A percentile compares a stretch with the other conserved stretches of the same genome.
Evolutionary conservation across 1,140 invertebrate species (phyloP).

Genomic region (Ips nitidus): DNA sequence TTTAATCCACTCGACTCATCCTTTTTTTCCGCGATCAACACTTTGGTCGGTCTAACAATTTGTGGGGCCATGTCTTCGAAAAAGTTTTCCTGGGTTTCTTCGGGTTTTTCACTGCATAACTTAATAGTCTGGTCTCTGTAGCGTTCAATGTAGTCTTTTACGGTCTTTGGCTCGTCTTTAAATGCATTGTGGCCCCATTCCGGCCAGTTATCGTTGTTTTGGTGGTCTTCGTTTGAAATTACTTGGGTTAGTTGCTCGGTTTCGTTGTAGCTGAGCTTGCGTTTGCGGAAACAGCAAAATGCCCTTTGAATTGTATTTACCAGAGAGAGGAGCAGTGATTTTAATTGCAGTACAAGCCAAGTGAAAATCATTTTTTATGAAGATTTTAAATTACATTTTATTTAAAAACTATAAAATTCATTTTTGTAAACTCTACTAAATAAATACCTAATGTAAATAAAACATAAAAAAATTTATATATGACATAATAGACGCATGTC

Average conservation of each 20-base stretch:
- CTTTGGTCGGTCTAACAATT: constrained; percentile 57
- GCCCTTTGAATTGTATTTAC: constrained; percentile 56
- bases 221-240: constrained; percentile 50
- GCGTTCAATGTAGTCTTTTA: constrained; percentile 60
- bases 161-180: constrained; percentile 51
- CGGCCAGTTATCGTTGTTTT: constrained; percentile 50
- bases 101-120: constrained; percentile 27
- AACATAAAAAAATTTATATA: too few relatives aligned
- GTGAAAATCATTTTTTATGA: constrained; percentile 37
- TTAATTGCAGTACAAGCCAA: constrained; percentile 48
- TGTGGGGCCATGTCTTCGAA: constrained; percentile 61
- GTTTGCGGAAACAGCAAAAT: constrained; percentile 58
- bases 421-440: too few relatives aligned
- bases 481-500: too few relatives aligned
- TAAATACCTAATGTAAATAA: too few relatives aligned
- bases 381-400: too few relatives aligned
- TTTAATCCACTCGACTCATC: constrained; percentile 38
- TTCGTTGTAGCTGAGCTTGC: constrained; percentile 56
- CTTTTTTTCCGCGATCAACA: constrained; percentile 52
- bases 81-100: constrained; percentile 53
- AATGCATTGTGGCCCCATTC: constrained; percentile 54
- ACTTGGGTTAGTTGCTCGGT: constrained; percentile 57
- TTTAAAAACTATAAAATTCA: too few relatives aligned
- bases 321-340: constrained; percentile 55
- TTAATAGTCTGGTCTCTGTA: constrained; percentile 54